Evolutionary conservation across 2,797 vertebrate genomes (phyloP).

Genomic region (Botia kubotai): DNA sequence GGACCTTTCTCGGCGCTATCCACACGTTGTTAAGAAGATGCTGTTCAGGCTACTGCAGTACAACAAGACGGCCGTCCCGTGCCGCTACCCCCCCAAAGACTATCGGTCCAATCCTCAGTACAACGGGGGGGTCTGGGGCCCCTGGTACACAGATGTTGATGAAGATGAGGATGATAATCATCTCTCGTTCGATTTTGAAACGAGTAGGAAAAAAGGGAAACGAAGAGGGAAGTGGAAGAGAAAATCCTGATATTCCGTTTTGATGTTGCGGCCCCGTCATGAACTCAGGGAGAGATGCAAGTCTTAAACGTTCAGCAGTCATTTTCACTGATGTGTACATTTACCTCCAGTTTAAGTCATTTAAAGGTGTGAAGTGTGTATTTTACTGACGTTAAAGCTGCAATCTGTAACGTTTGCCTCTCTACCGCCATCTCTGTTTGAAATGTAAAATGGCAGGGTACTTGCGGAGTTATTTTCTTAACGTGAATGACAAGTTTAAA

Average conservation of each 20-base stretch:
- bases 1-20: constrained; percentile 87
- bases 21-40: constrained; percentile 90
- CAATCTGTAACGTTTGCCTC: no score
- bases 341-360: constrained; percentile 50
- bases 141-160: constrained; percentile 89
- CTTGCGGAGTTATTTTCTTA: no score
- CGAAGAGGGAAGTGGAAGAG: constrained; percentile 71
- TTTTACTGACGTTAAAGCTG: not conserved
- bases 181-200: constrained; percentile 75
- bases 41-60: constrained; percentile 87
- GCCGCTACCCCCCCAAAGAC: constrained; percentile 93
- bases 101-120: constrained; percentile 93
- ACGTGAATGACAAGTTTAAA: no score
- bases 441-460: no score
- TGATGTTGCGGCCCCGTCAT: not conserved
- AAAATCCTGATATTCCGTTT: constrained; percentile 59
- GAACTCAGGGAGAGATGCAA: constrained; percentile 75
- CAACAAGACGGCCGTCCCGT: constrained; percentile 90
- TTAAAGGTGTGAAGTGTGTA: constrained; percentile 49
- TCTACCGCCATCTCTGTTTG: no score
- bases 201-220: constrained; percentile 71
- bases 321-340: constrained; percentile 51
- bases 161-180: constrained; percentile 78
- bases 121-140: constrained; percentile 95
- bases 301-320: constrained; percentile 59